phyloP scores from a whole-genome alignment of 1,140 invertebrate species.

The Aphis craccivora region DNA sequence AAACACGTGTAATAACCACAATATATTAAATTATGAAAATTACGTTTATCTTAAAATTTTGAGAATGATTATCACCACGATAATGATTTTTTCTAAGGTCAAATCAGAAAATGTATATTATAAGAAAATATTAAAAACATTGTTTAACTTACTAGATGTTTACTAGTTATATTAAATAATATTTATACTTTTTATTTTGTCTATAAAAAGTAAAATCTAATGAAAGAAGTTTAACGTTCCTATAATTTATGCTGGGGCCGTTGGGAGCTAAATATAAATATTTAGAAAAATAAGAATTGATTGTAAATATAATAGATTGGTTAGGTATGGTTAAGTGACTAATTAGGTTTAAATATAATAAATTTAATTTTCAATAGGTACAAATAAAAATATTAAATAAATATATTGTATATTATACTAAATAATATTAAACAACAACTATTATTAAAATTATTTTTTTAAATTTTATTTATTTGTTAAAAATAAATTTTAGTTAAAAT shows the following conservation, averaged over 20 bases:
- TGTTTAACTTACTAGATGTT: neutral
- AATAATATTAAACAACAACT: neutral
- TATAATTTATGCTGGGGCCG: neutral
- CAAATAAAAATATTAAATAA: neutral
- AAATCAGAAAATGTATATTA: neutral
- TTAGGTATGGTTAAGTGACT: neutral
- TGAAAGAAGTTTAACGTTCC: neutral
- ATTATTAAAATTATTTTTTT: neutral
- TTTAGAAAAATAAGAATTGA: neutral
- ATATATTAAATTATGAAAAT: neutral
- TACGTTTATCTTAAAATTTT: neutral
- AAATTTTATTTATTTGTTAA: neutral
- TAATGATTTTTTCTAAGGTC: neutral
- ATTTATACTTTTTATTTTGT: neutral
- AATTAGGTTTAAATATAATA: neutral
- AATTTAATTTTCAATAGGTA: neutral
- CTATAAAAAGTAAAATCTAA: neutral
- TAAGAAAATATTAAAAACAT: neutral
- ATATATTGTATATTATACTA: neutral
- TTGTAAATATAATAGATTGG: neutral
- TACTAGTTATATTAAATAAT: neutral
- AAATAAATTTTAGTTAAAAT: neutral
- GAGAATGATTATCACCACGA: neutral
- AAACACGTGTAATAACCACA: neutral
- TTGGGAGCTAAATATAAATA: too few species aligned